Evolutionary conservation across 2,888 invertebrate genomes (phyloP), one percentile per base, ranked within the genome.

Genomic region (Caenorhabditis parvicauda): DNA sequence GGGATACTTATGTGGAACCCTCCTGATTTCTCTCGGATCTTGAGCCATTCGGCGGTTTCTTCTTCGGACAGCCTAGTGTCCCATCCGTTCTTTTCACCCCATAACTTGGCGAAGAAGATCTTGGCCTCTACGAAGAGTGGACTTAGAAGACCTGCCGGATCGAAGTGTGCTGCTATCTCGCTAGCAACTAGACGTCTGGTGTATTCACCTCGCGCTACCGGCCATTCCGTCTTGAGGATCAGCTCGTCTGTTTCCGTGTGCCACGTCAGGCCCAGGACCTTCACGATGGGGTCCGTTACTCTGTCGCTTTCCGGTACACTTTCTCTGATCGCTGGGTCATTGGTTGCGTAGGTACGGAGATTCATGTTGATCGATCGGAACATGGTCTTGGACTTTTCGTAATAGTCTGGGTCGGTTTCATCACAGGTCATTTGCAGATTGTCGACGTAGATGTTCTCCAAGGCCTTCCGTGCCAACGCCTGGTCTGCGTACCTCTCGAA

Each of bases 191-290:
- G 21, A 24, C 56, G 32, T 46, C 58, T 63, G 0, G 59, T 59
- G 0, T 35, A 22, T 9, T 2, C 9, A 14, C 35, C 24, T 0
- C 3, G n/a, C n/a, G n/a, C 6, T 7, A 35, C 52, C 1, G 46
- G 37, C 4, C 5, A 7, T 3, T 52, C 41, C 0, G 25, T 19
- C 3, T 27, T 51, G 32, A 54, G 29, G 37, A 35, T 17, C 2
- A 54, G 12, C 9, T 29, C 14, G 25, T 63, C 63, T 3, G 19
- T 28, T 0, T 29, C 12, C 1, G 43, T 28, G 25, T 63, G 21
- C 63, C 63, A 66, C 22, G 14, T 22, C 14, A 56, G 25, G 21
- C 66, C 66, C 1, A 66, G 43, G 3, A 66, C 17, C 9, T 59
- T 59, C 19, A 24, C 37, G 1, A 24, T 17, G 3, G 47, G 27